Conservation (phyloP, 2,797 vertebrate genomes). For the Pantherophis alleghaniensis region DNA sequence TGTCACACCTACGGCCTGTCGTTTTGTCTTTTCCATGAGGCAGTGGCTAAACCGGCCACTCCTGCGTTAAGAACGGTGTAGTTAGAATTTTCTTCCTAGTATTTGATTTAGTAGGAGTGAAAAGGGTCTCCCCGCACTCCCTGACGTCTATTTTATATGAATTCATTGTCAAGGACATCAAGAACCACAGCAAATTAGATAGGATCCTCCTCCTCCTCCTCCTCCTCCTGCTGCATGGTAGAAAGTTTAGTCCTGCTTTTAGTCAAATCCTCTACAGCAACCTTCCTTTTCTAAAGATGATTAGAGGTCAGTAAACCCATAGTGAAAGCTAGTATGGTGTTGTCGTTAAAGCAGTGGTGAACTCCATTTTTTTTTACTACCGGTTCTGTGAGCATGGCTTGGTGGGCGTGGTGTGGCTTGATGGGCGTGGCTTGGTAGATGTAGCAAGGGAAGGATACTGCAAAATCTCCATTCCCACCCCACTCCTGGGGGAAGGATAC, state of each 20-base stretch:
- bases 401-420: too few species aligned
- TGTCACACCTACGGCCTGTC: background rate
- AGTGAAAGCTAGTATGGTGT: background rate
- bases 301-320: background rate
- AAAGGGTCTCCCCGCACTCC: accelerated
- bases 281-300: background rate
- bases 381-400: too few species aligned
- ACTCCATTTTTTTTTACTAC: too few species aligned
- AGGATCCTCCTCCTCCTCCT: too few species aligned
- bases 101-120: background rate
- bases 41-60: background rate
- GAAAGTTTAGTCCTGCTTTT: background rate
- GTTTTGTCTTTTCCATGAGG: background rate
- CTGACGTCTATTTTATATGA: too few species aligned
- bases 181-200: background rate
- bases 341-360: background rate
- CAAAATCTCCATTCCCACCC: too few species aligned
- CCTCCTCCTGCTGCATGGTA: background rate
- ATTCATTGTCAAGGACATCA: background rate
- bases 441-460: too few species aligned
- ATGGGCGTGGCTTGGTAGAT: too few species aligned
- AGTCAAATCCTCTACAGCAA: background rate
- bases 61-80: conserved; percentile 48
- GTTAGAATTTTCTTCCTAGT: conserved; percentile 29
- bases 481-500: too few species aligned